Base-by-base conservation (phyloP, 2,797 vertebrate species). In the Lithobates sylvaticus region DNA sequence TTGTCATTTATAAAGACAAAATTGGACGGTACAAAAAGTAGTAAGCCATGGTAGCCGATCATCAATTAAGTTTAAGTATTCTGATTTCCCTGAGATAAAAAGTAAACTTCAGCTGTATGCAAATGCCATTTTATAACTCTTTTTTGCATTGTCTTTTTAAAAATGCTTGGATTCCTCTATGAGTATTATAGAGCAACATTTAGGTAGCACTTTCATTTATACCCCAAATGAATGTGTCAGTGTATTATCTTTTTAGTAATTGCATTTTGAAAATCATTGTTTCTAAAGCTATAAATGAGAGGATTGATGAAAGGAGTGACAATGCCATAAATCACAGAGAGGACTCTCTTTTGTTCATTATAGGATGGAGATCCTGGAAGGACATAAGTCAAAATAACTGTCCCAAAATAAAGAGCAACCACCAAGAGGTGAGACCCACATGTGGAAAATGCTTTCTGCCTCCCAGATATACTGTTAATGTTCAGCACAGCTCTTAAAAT, bases 291-390 rank as follows among this genome's bases (percentile, higher is more conserved):
- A 5, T 90, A 88, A 39, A 83, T 75, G 2, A 83, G 13, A 3
- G 79, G 79, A 26, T 82, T 91, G 29, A 91, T 21, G 81, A 88
- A 84, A 61, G 88, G 72, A 76, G 84, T 89, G 32, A 90, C 36
- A 69, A 68, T 76, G 0, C 87, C 82, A 47, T 91, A 91, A 76
- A 90, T 84, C 10, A 91, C 26, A 67, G 88, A 89, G 23, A 88
- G 61, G 65, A 90, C 78, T 39, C 89, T 88, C 72, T 88, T 79
- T 42, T 76, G 18, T 15, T 90, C 32, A 34, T n/a, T 16, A 5
- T 54, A 81, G n/a, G 36, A 86, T 7, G 73, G 86, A 7, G 84
- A 87, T 0, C 74, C 82, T 68, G 89, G 86, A 70, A 78, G 89
- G 13, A 90, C 36, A 64, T 88, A 90, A 18, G 64, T 88, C 21